Base-by-base conservation (phyloP, 2,888 invertebrate genomes). In the Laothoe populi region DNA sequence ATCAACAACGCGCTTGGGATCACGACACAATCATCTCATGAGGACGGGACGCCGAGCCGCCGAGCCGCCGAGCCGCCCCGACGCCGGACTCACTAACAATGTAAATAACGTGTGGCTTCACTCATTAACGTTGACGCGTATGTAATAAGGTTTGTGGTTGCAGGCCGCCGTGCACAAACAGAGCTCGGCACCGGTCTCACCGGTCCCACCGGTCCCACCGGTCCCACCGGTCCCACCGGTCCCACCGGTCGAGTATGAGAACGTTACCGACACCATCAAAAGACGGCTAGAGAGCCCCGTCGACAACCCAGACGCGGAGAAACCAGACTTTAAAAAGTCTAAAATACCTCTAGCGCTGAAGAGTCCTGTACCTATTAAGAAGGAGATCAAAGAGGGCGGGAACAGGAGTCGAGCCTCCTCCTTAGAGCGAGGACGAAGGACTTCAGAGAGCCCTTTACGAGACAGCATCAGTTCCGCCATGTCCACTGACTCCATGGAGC, bases 191-290 rank as follows among this genome's bases (percentile, higher is more conserved):
- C 73, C 70, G n/a, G n/a, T n/a, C n/a, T n/a, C n/a, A n/a, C n/a
- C n/a, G n/a, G n/a, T n/a, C n/a, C n/a, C n/a, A n/a, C n/a, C n/a
- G n/a, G n/a, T n/a, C n/a, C n/a, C n/a, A n/a, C n/a, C n/a, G n/a
- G n/a, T n/a, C n/a, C n/a, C n/a, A n/a, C n/a, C n/a, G n/a, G n/a
- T n/a, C n/a, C n/a, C n/a, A n/a, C n/a, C n/a, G n/a, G n/a, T n/a
- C n/a, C n/a, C n/a, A n/a, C n/a, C n/a, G 60, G 63, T 62, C 60
- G 93, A 93, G 68, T 94, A 94, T 73, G 94, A 95, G 82, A 93
- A 93, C 71, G 93, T 95, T 19, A 94, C 94, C 62, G 94, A 95
- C 81, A 95, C 95, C 4, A 95, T 95, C 67, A 94, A 95, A 73
- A 92, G 95, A 63, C 89, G 93, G 19, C 83, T 94, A 66, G 94